Evolutionary conservation across 2,888 invertebrate genomes (phyloP).

Genomic region (Sthenelais limicola): DNA sequence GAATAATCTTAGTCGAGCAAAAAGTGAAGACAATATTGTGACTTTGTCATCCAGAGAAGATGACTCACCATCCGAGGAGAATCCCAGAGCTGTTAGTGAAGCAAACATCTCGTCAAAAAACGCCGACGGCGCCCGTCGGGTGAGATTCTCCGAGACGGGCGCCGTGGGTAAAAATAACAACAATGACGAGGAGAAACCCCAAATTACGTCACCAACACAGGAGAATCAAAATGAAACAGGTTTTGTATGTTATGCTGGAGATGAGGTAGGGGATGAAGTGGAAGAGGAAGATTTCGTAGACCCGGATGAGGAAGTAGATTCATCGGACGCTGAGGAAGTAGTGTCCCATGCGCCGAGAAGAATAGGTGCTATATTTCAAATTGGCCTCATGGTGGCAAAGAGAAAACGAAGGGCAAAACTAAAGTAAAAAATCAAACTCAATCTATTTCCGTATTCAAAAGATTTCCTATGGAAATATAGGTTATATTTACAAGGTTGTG

Average conservation of each 20-base stretch:
- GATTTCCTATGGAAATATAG: too few species aligned
- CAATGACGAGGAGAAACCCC: not conserved
- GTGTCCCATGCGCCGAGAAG: not conserved
- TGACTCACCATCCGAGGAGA: not conserved
- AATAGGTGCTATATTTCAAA: conserved; percentile 14
- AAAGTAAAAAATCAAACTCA: too few species aligned
- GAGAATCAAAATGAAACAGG: not conserved
- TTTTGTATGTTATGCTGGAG: not conserved
- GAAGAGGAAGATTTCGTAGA: not conserved
- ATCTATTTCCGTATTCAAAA: too few species aligned
- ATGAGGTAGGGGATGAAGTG: not conserved
- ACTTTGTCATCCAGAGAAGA: not conserved
- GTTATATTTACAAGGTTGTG: too few species aligned
- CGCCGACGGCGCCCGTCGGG: conserved; percentile 23
- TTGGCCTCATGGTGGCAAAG: conserved; percentile 14
- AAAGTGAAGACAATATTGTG: conserved; percentile 24
- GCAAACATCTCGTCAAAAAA: conserved; percentile 25
- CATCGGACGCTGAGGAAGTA: conserved; percentile 19
- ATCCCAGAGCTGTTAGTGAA: conserved; percentile 4
- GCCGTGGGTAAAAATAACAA: not conserved
- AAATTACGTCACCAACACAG: not conserved
- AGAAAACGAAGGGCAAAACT: not conserved
- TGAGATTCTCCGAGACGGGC: conserved; percentile 27
- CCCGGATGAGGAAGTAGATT: not conserved
- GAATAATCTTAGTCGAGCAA: not conserved